phyloP scores from a whole-genome alignment of 1,140 invertebrate genomes.

The Pogonomyrmex barbatus region DNA sequence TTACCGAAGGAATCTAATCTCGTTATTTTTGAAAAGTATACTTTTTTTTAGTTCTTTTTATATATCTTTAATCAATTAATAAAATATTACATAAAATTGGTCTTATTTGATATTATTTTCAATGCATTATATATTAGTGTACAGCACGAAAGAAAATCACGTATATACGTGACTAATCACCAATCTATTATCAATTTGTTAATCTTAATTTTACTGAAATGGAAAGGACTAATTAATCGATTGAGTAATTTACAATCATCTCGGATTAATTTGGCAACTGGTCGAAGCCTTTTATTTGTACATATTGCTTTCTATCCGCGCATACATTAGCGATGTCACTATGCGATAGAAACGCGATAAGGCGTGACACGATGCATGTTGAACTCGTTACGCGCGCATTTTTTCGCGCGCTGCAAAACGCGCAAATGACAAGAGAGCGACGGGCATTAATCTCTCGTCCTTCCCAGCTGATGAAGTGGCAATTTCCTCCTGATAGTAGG shows the following conservation, averaged over 20 bases:
- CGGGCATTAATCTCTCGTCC: slow-evolving; percentile 76
- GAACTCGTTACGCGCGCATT: slow-evolving; percentile 41
- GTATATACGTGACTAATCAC: not conserved
- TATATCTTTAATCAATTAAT: not conserved
- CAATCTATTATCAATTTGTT: not conserved
- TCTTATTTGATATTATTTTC: not conserved
- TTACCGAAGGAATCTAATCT: not conserved
- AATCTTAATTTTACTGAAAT: not conserved
- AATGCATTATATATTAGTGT: not conserved
- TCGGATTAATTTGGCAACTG: not conserved
- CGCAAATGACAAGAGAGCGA: slow-evolving; percentile 75
- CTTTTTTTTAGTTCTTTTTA: not conserved
- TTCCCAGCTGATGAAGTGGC: slow-evolving; percentile 78
- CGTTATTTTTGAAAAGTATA: not conserved
- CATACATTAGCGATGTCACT: not conserved
- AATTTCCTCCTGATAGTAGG: slow-evolving; percentile 78
- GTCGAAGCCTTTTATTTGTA: slow-evolving; percentile 19
- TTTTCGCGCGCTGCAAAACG: slow-evolving; percentile 53
- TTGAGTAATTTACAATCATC: not conserved
- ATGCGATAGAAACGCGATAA: not conserved
- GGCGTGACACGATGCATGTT: not conserved
- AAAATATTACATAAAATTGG: not conserved
- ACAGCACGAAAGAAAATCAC: not conserved
- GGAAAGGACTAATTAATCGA: not conserved
- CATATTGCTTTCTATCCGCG: not conserved